Base-by-base conservation (phyloP, 2,797 vertebrate genomes). In the Pithecia hirsuta region DNA sequence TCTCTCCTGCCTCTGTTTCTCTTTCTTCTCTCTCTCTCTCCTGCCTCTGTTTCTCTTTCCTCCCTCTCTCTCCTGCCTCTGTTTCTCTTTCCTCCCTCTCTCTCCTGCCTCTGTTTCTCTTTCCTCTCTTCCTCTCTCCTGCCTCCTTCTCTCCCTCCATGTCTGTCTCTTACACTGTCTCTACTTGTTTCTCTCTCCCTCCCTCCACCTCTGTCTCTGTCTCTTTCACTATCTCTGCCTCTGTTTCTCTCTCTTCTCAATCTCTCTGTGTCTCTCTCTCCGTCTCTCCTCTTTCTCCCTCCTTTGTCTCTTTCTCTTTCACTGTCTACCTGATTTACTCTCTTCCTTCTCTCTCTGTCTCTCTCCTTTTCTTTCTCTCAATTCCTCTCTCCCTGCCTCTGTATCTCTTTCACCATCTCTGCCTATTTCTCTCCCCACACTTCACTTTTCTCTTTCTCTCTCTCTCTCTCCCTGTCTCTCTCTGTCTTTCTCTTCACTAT, bases 241-340 rank as follows among this genome's bases (percentile, higher is more conserved):
- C 0, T 70, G 30, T 36, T 36, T 36, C 19, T 13, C 59, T 30
- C 5, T 87, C 7, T 36, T 2, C 0, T 1, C 1, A 0, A 0
- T 2, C 0, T 20, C 1, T 0, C 2, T 67, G 5, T n/a, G 24
- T 61, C 7, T 57, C 24, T 67, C 12, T 46, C 30, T 72, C 24
- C 59, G 4, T 19, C 7, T 84, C 0, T 52, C 11, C 6, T 19
- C 67, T 30, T 1, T 57, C 33, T 28, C 20, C 20, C 44, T 36
- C 17, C 33, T 57, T 1, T 7, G 2, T 61, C 22, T 46, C 11
- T 59, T 30, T 30, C 91, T 28, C 26, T 22, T n/a, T 24, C 55
- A 48, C 28, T 39, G 4, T 44, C 6, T 30, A 36, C 67, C 67
- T 22, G 17, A 1, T 0, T n/a, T 11, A 24, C n/a, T 20, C 28